Evolutionary conservation across 2,113 vertebrate genomes (phyloP).

Genomic region (Oncorhynchus keta): DNA sequence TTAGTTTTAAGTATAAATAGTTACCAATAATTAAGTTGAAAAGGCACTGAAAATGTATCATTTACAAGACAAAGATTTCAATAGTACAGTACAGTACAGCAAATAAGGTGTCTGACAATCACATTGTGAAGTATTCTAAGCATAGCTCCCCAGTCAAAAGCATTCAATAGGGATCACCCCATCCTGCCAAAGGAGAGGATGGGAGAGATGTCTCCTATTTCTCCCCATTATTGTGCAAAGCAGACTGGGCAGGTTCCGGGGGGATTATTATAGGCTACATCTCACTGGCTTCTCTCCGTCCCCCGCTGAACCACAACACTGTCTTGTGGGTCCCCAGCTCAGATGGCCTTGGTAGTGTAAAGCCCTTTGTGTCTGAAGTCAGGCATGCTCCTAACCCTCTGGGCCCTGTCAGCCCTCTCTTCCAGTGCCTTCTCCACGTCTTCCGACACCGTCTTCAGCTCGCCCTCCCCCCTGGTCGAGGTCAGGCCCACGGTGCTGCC

Average conservation of each 20-base stretch:
- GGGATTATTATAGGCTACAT: background rate
- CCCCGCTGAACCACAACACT: too few relatives aligned
- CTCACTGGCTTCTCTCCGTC: too few relatives aligned
- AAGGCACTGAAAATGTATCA: constrained; percentile 3
- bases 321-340: constrained; percentile 10
- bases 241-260: background rate
- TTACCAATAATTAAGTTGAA: constrained; percentile 13
- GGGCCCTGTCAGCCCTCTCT: constrained; percentile 54
- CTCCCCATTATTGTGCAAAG: background rate
- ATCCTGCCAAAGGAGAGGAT: constrained; percentile 3
- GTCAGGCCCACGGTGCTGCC: constrained; percentile 74
- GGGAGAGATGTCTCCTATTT: background rate
- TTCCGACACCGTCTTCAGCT: constrained; percentile 90
- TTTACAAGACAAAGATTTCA: background rate
- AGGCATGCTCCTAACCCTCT: constrained; percentile 90
- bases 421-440: constrained; percentile 84
- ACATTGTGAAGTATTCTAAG: too few relatives aligned
- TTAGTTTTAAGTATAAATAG: background rate
- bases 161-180: background rate
- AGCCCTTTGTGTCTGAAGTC: constrained; percentile 82
- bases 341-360: constrained; percentile 47
- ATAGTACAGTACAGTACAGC: background rate
- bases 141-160: background rate
- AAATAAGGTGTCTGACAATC: background rate
- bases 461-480: constrained; percentile 44